phyloP scores from a whole-genome alignment of 1,140 invertebrate species.

The Saccostrea glomerata region DNA sequence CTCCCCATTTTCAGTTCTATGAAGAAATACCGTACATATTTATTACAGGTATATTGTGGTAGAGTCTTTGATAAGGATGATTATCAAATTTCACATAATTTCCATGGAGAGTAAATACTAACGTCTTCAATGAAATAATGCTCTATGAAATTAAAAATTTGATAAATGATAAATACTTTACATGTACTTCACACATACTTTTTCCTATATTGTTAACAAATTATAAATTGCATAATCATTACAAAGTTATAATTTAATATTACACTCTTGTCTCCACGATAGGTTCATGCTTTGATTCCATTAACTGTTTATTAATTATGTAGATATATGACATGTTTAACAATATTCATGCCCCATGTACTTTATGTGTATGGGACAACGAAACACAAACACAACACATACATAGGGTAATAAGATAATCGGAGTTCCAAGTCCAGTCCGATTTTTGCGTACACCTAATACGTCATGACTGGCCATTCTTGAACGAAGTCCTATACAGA shows the following conservation, averaged over 20 bases:
- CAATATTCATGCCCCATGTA: neutral
- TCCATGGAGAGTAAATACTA: neutral
- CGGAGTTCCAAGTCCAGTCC: slow-evolving; percentile 16
- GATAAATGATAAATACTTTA: slow-evolving; percentile 11
- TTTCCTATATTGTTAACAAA: neutral
- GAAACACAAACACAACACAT: slow-evolving; percentile 6
- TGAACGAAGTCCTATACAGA: slow-evolving; percentile 8
- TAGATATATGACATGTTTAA: neutral
- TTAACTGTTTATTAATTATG: neutral
- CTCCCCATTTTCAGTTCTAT: neutral
- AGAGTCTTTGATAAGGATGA: neutral
- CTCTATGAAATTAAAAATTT: neutral
- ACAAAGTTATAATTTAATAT: slow-evolving; percentile 1
- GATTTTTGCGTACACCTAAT: neutral
- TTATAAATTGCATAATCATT: neutral
- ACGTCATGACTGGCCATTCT: slow-evolving; percentile 34
- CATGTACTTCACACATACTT: neutral
- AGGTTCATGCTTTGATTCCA: neutral
- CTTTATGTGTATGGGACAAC: neutral
- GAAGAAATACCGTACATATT: neutral
- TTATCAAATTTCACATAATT: neutral
- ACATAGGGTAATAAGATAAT: neutral
- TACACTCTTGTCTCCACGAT: neutral
- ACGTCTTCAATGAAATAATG: neutral
- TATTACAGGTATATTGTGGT: neutral